Base-by-base conservation (phyloP, 2,797 vertebrate species). In the Brachyrhaphis roseni region DNA sequence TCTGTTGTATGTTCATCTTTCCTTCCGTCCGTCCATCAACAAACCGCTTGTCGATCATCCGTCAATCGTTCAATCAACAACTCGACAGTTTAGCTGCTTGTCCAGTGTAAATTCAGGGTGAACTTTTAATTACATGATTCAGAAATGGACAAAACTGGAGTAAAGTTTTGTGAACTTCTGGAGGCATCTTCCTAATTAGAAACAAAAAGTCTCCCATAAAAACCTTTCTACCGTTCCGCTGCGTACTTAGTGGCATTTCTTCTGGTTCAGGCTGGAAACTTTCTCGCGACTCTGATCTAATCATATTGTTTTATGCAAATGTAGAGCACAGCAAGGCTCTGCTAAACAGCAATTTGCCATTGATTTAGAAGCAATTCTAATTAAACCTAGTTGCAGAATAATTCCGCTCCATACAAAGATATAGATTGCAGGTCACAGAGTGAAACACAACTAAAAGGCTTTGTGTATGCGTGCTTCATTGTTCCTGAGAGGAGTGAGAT, bases 401-500 rank as follows among this genome's bases (percentile, higher is more conserved):
- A 80, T 83, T 78, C 73, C 78, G 82, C 75, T 81, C 79, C 76
- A 87, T 81, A 62, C 72, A 68, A 55, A 87, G 80, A 84, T 66
- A 46, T 59, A 73, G 80, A 88, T 84, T 74, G 79, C 78, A 77
- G 84, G 77, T 91, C 80, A 83, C 59, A 70, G 78, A 87, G 82
- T 73, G 72, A 88, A 89, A 87, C 2, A 0, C 6, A 8, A 53
- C 78, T 87, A 72, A 85, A 88, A 86, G 43, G 79, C 76, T 79
- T 78, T 84, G 82, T 77, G 74, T 26, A 45, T 47, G 57, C 66
- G 74, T 77, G 72, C 90, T 78, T 90, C 84, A 78, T 90, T 88
- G 78, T 91, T 92, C 72, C 78, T 75, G 64, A 86, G 68, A 86
- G 84, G 88, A 90, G 83, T 82, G 80, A 87, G 84, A 87, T 80